These are phyloP conservation scores for Selene dorsalis DNA, from an alignment of 2,797 vertebrate species.

Conservation along the genomic window DNA sequence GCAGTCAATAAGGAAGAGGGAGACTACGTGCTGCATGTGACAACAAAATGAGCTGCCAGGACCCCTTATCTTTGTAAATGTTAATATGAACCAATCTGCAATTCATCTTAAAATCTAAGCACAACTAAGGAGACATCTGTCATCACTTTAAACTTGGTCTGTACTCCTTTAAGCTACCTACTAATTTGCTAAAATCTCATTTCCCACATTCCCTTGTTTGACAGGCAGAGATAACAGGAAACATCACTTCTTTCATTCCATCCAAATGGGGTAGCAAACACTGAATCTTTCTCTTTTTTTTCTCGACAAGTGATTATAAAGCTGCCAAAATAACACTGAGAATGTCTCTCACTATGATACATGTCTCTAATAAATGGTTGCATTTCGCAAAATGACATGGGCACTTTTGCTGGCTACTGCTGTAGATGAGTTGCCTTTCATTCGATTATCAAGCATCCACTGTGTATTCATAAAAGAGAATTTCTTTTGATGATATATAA, in stretches of 20 bases:
- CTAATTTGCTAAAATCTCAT: conserved; percentile 60
- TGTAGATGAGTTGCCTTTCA: conserved; percentile 1
- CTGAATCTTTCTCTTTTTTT: conserved; percentile 58
- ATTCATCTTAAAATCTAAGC: conserved; percentile 29
- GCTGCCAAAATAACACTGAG: conserved; percentile 49
- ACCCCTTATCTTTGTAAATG: conserved; percentile 14
- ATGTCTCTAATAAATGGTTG: conserved; percentile 46
- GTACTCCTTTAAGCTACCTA: conserved; percentile 30
- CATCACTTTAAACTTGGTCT: conserved; percentile 2
- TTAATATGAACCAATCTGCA: conserved; percentile 17
- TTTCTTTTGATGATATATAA: neutral
- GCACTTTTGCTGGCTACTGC: conserved; percentile 1
- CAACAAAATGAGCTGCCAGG: neutral
- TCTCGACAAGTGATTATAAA: conserved; percentile 62
- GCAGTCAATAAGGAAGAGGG: neutral
- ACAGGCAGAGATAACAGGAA: conserved; percentile 59
- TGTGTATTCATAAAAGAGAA: neutral
- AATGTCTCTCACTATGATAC: conserved; percentile 45
- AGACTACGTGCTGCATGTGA: too few species aligned
- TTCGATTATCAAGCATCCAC: neutral
- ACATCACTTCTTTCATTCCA: conserved; percentile 42
- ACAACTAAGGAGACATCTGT: conserved; percentile 42
- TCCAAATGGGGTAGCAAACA: conserved; percentile 60
- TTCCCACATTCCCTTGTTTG: conserved; percentile 55
- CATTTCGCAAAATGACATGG: conserved; percentile 36